These are phyloP conservation scores for Schizotus pectinicornis DNA, from an alignment of 2,888 invertebrate genomes.

Conservation along the genomic window DNA sequence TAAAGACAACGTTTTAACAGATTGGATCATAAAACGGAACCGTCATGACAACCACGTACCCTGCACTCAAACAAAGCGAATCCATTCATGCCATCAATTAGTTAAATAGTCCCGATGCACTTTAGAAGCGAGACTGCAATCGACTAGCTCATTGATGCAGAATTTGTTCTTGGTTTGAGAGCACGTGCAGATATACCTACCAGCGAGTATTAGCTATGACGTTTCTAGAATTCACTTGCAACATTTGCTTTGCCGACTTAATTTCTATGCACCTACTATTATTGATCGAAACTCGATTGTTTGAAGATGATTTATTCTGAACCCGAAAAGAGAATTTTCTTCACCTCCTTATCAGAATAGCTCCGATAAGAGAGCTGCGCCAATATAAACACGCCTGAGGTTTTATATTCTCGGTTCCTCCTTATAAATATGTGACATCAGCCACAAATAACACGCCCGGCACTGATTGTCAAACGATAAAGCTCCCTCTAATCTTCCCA, in stretches of 20 bases:
- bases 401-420: constrained; percentile 18
- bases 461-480: constrained; percentile 23
- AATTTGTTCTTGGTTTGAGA: too few relatives aligned
- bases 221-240: too few relatives aligned
- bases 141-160: too few relatives aligned
- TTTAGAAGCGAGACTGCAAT: background rate
- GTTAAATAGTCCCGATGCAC: background rate
- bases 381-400: constrained; percentile 41
- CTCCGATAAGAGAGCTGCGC: constrained; percentile 40
- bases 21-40: constrained; percentile 34
- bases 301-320: constrained; percentile 23
- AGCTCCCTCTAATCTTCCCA: constrained; percentile 14
- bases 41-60: constrained; percentile 25
- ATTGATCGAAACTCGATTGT: constrained; percentile 12
- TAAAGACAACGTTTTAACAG: constrained; percentile 35
- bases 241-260: background rate
- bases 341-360: constrained; percentile 42
- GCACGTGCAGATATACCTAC: too few relatives aligned
- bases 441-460: constrained; percentile 29
- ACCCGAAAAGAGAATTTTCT: constrained; percentile 16
- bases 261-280: background rate
- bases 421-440: constrained; percentile 32
- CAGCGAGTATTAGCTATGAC: too few relatives aligned
- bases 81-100: constrained; percentile 19
- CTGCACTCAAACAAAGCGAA: constrained; percentile 15